A percentile compares a stretch with the other conserved stretches of the same genome.
Evolutionary conservation across 2,797 vertebrate species (phyloP).

Genomic region (Pseudopleuronectes americanus): DNA sequence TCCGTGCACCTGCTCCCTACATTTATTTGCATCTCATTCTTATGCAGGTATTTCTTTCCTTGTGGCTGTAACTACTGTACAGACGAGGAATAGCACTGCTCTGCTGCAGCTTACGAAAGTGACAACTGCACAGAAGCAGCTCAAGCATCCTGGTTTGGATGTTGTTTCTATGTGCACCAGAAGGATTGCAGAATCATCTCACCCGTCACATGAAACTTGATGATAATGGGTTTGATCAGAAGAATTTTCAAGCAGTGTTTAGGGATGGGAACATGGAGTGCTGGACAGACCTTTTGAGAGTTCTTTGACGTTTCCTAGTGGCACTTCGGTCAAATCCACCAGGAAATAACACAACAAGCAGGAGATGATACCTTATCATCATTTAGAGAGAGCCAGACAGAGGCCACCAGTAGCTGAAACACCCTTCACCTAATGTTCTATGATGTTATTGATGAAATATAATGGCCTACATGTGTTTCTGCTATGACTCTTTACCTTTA

Average conservation of each 20-base stretch:
- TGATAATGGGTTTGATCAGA: too few relatives aligned
- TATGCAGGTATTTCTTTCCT: conserved; percentile 37
- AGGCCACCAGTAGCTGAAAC: not conserved
- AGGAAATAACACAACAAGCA: too few relatives aligned
- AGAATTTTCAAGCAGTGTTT: too few relatives aligned
- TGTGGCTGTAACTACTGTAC: conserved; percentile 17
- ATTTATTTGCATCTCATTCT: conserved; percentile 48
- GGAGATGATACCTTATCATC: too few relatives aligned
- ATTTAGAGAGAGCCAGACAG: not conserved
- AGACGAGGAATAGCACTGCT: not conserved
- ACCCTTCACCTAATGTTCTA: not conserved
- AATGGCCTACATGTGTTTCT: not conserved
- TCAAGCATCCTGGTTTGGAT: too few relatives aligned
- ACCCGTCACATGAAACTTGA: too few relatives aligned
- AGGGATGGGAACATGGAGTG: too few relatives aligned
- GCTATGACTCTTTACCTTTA: not conserved
- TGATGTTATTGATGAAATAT: not conserved
- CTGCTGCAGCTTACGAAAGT: not conserved
- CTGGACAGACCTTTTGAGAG: too few relatives aligned
- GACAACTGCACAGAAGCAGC: not conserved
- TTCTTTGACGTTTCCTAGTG: too few relatives aligned
- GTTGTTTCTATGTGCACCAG: too few relatives aligned
- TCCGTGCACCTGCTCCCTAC: conserved; percentile 35
- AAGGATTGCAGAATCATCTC: too few relatives aligned
- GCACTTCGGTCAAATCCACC: too few relatives aligned